Evolutionary conservation across 1,140 invertebrate genomes (phyloP).

Genomic region (Heliconius hewitsoni): DNA sequence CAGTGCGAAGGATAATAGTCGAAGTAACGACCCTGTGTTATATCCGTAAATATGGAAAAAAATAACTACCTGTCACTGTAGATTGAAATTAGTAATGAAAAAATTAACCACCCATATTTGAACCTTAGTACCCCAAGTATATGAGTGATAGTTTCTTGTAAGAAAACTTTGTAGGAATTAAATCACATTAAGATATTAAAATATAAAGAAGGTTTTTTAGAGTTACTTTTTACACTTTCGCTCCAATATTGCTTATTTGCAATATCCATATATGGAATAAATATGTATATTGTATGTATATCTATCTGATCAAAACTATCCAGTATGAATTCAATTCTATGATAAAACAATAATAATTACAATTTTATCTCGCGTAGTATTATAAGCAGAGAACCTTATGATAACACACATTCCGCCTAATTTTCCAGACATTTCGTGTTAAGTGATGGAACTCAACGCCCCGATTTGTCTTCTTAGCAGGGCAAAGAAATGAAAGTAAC

Average conservation of each 20-base stretch:
- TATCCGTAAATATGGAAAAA: constrained; percentile 57
- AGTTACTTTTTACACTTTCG: background rate
- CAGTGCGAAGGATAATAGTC: constrained; percentile 43
- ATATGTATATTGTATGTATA: too few species aligned
- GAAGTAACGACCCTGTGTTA: constrained; percentile 53
- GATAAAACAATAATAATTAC: too few species aligned
- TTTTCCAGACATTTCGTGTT: too few species aligned
- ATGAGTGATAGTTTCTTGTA: background rate
- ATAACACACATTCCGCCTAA: too few species aligned
- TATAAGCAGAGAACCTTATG: too few species aligned
- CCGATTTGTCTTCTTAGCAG: background rate
- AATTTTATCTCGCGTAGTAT: too few species aligned
- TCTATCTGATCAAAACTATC: too few species aligned
- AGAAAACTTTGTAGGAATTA: background rate
- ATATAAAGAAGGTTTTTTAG: background rate
- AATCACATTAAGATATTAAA: constrained; percentile 3
- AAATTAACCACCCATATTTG: constrained; percentile 21
- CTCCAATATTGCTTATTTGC: background rate
- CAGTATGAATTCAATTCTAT: too few species aligned
- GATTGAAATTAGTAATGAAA: constrained; percentile 44
- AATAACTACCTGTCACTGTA: constrained; percentile 59
- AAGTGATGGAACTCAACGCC: background rate
- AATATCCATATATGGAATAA: background rate
- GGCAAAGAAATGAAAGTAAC: background rate
- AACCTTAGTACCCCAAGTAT: background rate